Percentiles rank a stretch among this genome's conserved stretches.
Conservation (phyloP, 1,140 invertebrate species). For the Brachionus paranguensis region DNA sequence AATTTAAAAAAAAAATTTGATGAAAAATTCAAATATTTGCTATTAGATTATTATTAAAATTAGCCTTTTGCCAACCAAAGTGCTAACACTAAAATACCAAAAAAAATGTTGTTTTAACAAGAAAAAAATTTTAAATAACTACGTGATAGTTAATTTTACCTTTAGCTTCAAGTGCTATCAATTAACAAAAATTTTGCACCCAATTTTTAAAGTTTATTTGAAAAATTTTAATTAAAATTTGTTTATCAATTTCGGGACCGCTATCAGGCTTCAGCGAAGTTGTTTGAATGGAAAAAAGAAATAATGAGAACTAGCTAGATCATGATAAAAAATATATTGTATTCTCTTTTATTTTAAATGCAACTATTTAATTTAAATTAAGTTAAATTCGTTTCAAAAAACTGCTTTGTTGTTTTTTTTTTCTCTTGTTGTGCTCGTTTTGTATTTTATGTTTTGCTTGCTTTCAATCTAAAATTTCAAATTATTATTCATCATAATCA, state of each 20-base stretch:
- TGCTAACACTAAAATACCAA: background rate
- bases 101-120: background rate
- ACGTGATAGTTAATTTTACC: background rate
- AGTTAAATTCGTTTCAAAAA: conserved; percentile 19
- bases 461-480: conserved; percentile 10
- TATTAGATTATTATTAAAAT: background rate
- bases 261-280: background rate
- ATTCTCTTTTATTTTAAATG: background rate
- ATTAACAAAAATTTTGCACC: background rate
- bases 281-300: background rate
- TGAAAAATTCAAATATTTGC: background rate
- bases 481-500: conserved; percentile 16
- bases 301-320: background rate
- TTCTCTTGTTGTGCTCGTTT: background rate
- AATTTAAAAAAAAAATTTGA: background rate
- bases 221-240: background rate
- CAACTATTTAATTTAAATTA: conserved; percentile 23
- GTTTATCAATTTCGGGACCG: conserved; percentile 2
- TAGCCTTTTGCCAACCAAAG: background rate
- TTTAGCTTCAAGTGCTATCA: background rate
- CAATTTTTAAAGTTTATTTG: background rate
- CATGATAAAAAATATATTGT: background rate
- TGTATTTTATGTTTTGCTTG: background rate
- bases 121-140: background rate
- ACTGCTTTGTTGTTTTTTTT: conserved; percentile 23